These are phyloP conservation scores for Drosophila arawakana DNA, from an alignment of 1,140 invertebrate genomes.

Conservation along the genomic window DNA sequence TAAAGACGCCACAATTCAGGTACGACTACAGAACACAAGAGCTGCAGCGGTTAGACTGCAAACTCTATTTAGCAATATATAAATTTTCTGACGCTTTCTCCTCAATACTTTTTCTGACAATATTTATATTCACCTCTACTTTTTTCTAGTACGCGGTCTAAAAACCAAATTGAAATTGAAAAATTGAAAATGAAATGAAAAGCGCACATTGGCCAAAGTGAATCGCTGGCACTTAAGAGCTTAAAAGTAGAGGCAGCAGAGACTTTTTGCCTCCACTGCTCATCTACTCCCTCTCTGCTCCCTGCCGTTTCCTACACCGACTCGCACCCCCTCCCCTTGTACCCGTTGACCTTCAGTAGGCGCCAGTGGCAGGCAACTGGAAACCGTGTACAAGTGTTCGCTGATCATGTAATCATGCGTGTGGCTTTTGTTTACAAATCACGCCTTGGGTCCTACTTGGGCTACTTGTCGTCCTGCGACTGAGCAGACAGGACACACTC, in stretches of 20 bases:
- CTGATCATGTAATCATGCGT: slow-evolving; percentile 72
- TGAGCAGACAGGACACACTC: slow-evolving; percentile 55
- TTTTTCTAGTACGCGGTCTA: neutral
- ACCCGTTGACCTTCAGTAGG: slow-evolving; percentile 25
- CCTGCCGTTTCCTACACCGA: neutral
- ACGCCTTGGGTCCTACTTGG: slow-evolving; percentile 49
- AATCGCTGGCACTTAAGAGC: slow-evolving; percentile 76
- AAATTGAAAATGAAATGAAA: slow-evolving; percentile 57
- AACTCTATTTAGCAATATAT: too few relatives aligned
- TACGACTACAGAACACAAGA: too few relatives aligned
- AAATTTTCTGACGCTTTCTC: too few relatives aligned
- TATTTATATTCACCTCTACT: too few relatives aligned
- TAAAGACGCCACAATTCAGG: too few relatives aligned
- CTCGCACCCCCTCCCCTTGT: too few relatives aligned
- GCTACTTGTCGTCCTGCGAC: slow-evolving; percentile 48
- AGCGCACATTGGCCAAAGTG: slow-evolving; percentile 76
- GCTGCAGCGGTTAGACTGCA: too few relatives aligned
- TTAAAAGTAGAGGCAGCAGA: slow-evolving; percentile 54
- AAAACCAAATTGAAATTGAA: slow-evolving; percentile 50
- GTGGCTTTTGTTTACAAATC: slow-evolving; percentile 71
- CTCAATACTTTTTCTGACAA: too few relatives aligned
- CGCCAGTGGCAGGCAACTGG: slow-evolving; percentile 50
- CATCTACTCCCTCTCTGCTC: neutral
- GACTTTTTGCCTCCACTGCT: neutral
- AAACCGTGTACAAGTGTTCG: slow-evolving; percentile 40